Evolutionary conservation across 2,888 invertebrate genomes (phyloP).

Genomic region (Atethmia centrago): DNA sequence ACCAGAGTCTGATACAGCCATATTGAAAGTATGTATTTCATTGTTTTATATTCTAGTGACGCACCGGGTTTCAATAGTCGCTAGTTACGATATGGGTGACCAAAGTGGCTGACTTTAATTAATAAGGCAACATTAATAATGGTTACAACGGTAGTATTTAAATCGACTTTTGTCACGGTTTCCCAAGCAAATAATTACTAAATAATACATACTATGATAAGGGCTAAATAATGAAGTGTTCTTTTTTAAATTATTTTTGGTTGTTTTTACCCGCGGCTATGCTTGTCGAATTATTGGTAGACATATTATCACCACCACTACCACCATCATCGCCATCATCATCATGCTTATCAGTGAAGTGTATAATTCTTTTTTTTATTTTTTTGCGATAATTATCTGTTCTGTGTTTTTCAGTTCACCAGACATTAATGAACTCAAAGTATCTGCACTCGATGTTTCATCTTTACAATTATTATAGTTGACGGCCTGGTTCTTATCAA

Average conservation of each 20-base stretch:
- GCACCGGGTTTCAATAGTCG: not conserved
- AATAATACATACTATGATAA: slow-evolving; percentile 14
- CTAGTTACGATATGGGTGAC: not conserved
- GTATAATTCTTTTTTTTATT: not conserved
- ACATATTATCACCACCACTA: not conserved
- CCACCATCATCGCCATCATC: not conserved
- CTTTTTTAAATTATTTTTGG: not conserved
- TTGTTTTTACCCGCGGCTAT: slow-evolving; percentile 9
- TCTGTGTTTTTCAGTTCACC: not conserved
- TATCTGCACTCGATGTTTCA: not conserved
- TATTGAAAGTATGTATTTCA: slow-evolving; percentile 25
- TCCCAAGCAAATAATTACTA: slow-evolving; percentile 36
- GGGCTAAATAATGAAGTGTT: slow-evolving; percentile 8
- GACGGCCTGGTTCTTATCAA: not conserved
- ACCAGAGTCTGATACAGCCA: slow-evolving; percentile 35
- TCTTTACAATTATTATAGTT: not conserved
- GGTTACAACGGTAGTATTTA: slow-evolving; percentile 11
- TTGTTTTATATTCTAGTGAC: slow-evolving; percentile 3
- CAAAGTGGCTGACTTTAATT: slow-evolving; percentile 21
- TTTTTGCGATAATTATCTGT: not conserved
- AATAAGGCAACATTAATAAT: slow-evolving; percentile 2
- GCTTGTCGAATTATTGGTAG: not conserved
- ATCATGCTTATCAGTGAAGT: not conserved
- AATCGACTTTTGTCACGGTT: slow-evolving; percentile 28
- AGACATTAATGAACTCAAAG: not conserved